Evolutionary conservation across 2,888 invertebrate species (phyloP).

Genomic region (Epistrophella euchroma): DNA sequence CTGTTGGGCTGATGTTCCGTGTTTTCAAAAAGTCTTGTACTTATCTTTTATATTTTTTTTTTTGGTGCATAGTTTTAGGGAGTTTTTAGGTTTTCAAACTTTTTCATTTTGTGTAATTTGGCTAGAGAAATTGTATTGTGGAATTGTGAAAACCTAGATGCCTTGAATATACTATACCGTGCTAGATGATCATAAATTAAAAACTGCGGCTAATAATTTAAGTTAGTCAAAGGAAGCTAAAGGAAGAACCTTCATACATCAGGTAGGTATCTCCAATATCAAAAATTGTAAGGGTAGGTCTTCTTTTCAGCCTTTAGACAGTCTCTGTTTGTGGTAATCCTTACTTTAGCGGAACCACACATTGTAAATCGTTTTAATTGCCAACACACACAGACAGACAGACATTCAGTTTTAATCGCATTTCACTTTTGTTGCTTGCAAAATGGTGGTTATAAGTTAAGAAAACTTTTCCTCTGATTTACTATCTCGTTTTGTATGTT

Average conservation of each 20-base stretch:
- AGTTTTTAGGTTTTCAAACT: not conserved
- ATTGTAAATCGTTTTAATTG: slow-evolving; percentile 74
- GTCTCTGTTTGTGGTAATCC: slow-evolving; percentile 1
- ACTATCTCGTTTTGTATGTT: slow-evolving; percentile 42
- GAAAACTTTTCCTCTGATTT: slow-evolving; percentile 69
- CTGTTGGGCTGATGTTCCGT: not conserved
- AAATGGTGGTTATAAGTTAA: slow-evolving; percentile 28
- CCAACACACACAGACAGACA: slow-evolving; percentile 53
- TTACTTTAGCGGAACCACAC: slow-evolving; percentile 47
- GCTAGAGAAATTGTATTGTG: slow-evolving; percentile 58
- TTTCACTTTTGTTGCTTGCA: slow-evolving; percentile 27
- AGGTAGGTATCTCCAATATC: slow-evolving; percentile 25
- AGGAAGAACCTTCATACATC: slow-evolving; percentile 32
- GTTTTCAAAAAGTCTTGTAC: slow-evolving; percentile 49
- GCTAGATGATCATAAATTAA: slow-evolving; percentile 70
- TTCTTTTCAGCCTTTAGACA: not conserved
- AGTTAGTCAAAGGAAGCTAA: slow-evolving; percentile 32
- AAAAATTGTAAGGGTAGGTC: slow-evolving; percentile 7
- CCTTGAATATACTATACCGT: slow-evolving; percentile 48
- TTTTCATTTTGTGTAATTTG: slow-evolving; percentile 25
- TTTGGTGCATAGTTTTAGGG: slow-evolving; percentile 45
- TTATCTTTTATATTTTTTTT: slow-evolving; percentile 16
- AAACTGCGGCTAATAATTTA: slow-evolving; percentile 72
- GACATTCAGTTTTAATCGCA: slow-evolving; percentile 66
- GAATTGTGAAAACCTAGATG: slow-evolving; percentile 46